Conservation (phyloP, 2,888 invertebrate species). For the Heliconius aoede region DNA sequence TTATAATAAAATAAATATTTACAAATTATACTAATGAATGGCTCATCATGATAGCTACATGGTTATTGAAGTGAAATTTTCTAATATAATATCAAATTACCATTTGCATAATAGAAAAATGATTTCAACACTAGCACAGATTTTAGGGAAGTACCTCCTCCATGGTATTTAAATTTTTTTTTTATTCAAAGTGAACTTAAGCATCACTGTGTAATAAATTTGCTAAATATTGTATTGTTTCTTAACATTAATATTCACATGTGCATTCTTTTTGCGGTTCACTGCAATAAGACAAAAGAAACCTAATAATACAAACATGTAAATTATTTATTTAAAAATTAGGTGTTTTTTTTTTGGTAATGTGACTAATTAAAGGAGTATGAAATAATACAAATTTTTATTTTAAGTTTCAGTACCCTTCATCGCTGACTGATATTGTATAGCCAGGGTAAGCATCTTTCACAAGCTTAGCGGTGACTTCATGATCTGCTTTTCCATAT, state of each 20-base stretch:
- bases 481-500: conserved; percentile 95
- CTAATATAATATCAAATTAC: not conserved
- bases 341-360: not conserved
- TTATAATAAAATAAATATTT: too few relatives aligned
- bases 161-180: not conserved
- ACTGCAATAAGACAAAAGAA: conserved; percentile 13
- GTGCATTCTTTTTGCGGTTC: conserved; percentile 26
- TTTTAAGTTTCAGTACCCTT: conserved; percentile 86
- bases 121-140: not conserved
- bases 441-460: conserved; percentile 90
- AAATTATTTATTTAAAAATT: conserved; percentile 21
- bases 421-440: conserved; percentile 91
- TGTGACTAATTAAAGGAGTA: not conserved
- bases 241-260: conserved; percentile 19
- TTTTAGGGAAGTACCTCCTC: not conserved
- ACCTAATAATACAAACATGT: not conserved
- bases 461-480: conserved; percentile 88
- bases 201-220: not conserved
- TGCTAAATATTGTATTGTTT: not conserved
- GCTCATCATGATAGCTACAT: not conserved
- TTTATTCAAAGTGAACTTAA: not conserved
- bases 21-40: not conserved
- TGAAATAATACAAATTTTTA: conserved; percentile 8
- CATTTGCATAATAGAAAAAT: not conserved
- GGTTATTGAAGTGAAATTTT: not conserved